These are phyloP conservation scores for Muscina levida DNA, from an alignment of 2,888 invertebrate genomes.

Conservation along the genomic window DNA sequence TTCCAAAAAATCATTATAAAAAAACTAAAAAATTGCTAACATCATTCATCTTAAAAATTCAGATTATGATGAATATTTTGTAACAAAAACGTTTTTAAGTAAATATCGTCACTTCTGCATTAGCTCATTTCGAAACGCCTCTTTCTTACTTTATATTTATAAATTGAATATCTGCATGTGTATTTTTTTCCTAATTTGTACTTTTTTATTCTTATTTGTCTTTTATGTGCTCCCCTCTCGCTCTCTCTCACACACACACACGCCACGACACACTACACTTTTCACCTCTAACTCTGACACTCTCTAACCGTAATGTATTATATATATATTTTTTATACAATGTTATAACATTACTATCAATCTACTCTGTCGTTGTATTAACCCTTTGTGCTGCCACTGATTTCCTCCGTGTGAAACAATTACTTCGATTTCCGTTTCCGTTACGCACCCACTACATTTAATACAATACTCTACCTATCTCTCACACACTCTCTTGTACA, in stretches of 20 bases:
- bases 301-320: neutral
- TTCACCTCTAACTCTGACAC: neutral
- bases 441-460: no score
- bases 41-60: no score
- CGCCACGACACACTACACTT: neutral
- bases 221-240: conserved; percentile 30
- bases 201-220: conserved; percentile 51
- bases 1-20: no score
- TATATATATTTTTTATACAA: no score
- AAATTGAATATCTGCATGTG: conserved; percentile 43
- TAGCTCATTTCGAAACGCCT: neutral
- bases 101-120: no score
- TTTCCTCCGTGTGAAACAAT: neutral
- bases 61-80: no score
- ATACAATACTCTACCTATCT: no score
- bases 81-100: no score
- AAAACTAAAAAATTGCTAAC: no score
- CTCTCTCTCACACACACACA: conserved; percentile 5
- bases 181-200: conserved; percentile 46
- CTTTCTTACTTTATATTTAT: neutral
- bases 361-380: neutral
- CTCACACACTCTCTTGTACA: neutral
- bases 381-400: neutral
- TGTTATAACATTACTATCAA: no score
- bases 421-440: conserved; percentile 15